Base-by-base conservation (phyloP, 2,888 invertebrate genomes). In the Limenitis camilla region DNA sequence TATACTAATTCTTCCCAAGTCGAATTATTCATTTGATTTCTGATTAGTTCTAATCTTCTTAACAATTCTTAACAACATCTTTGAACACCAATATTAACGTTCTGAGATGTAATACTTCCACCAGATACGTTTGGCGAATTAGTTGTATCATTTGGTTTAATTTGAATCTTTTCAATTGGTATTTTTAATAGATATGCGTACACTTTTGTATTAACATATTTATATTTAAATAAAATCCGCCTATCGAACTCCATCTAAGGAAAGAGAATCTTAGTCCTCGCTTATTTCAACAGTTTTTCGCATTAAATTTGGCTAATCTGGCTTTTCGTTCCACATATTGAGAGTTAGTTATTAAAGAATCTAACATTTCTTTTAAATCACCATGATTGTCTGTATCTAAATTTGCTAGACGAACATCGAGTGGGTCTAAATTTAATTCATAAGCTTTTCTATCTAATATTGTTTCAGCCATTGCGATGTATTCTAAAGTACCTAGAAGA, bases 251-350 rank as follows among this genome's bases (percentile, higher is more conserved):
- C 78, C 90, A 94, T 55, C 87, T 88, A 78, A 92, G 87, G 0
- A 92, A 90, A 0, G 90, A 84, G 19, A 92, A 65, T 6, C 90
- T 72, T 3, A 92, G 72, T 0, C 92, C 94, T 46, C 89, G 88
- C 71, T 94, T 94, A 62, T 90, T 92, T 93, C 94, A 94, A 45
- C 92, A 81, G 72, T 94, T 93, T 55, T 86, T 61, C n/a, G 72
- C 63, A 66, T 92, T 92, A 64, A 89, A 92, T 9, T 76, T 65
- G 19, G 83, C 74, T 5, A 91, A 80, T 8, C 71, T 78, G 40
- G 67, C 63, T 61, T 78, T 82, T 32, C 19, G 19, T 19, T 19
- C 19, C 19, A 19, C 19, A 19, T 19, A 19, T 19, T 19, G 19
- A 19, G 19, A 19, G 19, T 19, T 19, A 19, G 19, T 19, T 19